Evolutionary conservation across 2,797 vertebrate species (phyloP), one percentile per base, ranked within the genome.

Genomic region (Linurgus olivaceus): DNA sequence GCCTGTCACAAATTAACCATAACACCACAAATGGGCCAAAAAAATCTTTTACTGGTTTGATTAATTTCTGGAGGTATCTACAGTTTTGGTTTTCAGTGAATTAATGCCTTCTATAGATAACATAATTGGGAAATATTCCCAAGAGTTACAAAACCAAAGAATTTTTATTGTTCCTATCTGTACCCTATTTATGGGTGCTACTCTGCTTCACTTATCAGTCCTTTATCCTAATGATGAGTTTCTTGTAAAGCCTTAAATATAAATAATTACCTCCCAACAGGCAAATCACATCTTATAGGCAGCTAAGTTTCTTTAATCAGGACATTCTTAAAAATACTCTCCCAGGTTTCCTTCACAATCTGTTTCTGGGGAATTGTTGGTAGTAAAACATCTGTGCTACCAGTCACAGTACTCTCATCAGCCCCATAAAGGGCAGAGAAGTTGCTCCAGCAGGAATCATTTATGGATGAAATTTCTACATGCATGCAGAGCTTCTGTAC

Each of bases 361-460:
- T 81, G 1, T 90, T 94, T 81, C 62, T 88, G 73, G 75, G 66
- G 38, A 5, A 2, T 67, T 71, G n/a, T 48, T 89, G 55, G 54
- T 77, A 79, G 47, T 35, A 48, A 86, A 89, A 92, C 74, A n/a
- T 28, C 57, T 90, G 87, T 90, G 75, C 87, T 94, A 88, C 79
- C 35, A 80, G 31, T 91, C 78, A 57, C 74, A 95, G 80, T 85
- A 94, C 54, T 96, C 95, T 93, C 85, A 83, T 58, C 67, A 93
- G 90, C 68, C 57, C 42, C 50, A 33, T 91, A 93, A 94, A 86
- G 47, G 94, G 90, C 96, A 97, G 72, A 90, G 72, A 83, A 88
- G 79, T 54, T 90, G 91, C 90, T 96, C 87, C 94, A 95, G 90
- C 91, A 93, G 95, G 84, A 95, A 86, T 73, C 10, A 19, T 88